A percentile compares a stretch with the other conserved stretches of the same genome.
phyloP scores from a whole-genome alignment of 2,113 vertebrate genomes.

The Equus przewalskii region DNA sequence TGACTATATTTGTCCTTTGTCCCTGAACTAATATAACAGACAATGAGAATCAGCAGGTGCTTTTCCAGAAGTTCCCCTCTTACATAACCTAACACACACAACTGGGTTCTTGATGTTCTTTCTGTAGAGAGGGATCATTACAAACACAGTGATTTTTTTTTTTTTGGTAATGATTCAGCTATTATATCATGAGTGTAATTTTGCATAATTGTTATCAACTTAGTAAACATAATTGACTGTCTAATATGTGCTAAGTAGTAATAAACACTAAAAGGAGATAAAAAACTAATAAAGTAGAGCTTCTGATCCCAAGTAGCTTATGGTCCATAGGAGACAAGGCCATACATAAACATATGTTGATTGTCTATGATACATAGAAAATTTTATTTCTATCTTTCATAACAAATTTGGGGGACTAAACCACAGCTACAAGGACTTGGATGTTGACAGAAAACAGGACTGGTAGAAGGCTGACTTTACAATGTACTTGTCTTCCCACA shows the following conservation, averaged over 20 bases:
- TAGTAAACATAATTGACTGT: not conserved
- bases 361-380: not conserved
- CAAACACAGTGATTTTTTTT: not conserved
- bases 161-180: not conserved
- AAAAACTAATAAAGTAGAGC: slow-evolving; percentile 31
- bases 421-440: not conserved
- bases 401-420: not conserved
- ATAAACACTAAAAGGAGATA: not conserved
- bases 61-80: not conserved
- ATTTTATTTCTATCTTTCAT: not conserved
- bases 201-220: not conserved
- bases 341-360: not conserved
- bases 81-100: not conserved
- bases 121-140: not conserved
- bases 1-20: not conserved
- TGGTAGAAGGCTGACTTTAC: not conserved
- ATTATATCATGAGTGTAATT: not conserved
- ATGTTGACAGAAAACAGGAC: not conserved
- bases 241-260: not conserved
- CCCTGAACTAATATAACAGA: slow-evolving; percentile 28
- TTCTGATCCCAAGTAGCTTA: not conserved
- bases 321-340: not conserved
- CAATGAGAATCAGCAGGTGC: not conserved
- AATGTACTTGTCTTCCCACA: not conserved
- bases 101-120: not conserved